A percentile compares a stretch with the other conserved stretches of the same genome.
Conservation (phyloP, 2,797 vertebrate species). For the Xenops minutus region DNA sequence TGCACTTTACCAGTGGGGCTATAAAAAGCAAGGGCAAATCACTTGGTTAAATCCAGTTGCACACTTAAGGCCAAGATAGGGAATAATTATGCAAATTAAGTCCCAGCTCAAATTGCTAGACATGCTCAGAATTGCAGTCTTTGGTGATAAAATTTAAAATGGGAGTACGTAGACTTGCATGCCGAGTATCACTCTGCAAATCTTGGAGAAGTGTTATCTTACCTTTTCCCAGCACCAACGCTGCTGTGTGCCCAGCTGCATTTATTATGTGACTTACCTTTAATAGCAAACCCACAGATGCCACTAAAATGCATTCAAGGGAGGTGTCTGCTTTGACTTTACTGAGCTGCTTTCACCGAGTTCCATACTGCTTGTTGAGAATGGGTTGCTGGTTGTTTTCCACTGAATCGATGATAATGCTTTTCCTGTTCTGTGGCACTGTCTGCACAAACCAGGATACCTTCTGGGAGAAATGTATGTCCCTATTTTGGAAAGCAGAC, state of each 20-base stretch:
- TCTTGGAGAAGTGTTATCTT: not conserved
- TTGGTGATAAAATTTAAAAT: not conserved
- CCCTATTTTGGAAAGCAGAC: constrained; percentile 35
- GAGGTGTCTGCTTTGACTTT: not conserved
- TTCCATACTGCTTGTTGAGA: not conserved
- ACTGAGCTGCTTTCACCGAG: not conserved
- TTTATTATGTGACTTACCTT: not conserved
- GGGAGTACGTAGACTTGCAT: not conserved
- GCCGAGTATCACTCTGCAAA: not conserved
- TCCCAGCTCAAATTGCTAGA: not conserved
- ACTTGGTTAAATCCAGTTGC: not conserved
- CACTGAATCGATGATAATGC: not conserved
- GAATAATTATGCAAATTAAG: not conserved
- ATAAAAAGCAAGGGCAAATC: not conserved
- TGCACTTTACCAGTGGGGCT: not conserved
- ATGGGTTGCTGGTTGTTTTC: not conserved
- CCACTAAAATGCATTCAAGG: not conserved
- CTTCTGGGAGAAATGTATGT: not conserved
- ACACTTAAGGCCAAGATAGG: not conserved
- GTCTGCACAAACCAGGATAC: not conserved
- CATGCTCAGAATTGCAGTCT: not conserved
- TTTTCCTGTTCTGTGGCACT: not conserved
- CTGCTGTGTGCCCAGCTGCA: not conserved
- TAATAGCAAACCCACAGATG: not conserved
- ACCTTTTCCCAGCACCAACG: not conserved